Evolutionary conservation across 2,113 vertebrate species (phyloP).

Genomic region (Chlorodrepanis virens): DNA sequence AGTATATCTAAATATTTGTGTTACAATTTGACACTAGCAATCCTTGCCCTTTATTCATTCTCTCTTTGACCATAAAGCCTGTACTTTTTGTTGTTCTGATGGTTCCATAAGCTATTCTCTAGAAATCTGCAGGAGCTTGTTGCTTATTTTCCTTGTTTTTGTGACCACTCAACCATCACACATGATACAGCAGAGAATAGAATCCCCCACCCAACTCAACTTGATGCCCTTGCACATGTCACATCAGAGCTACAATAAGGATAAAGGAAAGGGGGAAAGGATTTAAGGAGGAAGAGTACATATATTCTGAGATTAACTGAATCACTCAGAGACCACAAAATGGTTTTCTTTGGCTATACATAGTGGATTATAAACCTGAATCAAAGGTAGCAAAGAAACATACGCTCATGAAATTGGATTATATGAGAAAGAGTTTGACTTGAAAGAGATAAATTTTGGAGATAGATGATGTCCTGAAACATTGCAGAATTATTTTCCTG

Average conservation of each 20-base stretch:
- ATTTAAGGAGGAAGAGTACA: neutral
- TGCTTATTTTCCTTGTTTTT: neutral
- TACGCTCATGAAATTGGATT: neutral
- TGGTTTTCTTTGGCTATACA: neutral
- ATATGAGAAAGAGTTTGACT: neutral
- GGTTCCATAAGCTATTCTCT: neutral
- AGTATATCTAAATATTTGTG: neutral
- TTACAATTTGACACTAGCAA: neutral
- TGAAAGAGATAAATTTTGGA: neutral
- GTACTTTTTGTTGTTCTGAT: neutral
- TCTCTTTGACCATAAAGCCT: neutral
- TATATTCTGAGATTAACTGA: neutral
- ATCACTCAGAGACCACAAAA: neutral
- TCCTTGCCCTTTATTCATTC: neutral
- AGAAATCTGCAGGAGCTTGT: neutral
- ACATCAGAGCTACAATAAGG: neutral
- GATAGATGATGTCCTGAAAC: neutral
- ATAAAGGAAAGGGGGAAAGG: neutral
- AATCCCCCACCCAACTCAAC: neutral
- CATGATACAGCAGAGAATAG: neutral
- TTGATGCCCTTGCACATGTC: neutral
- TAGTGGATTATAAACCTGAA: neutral
- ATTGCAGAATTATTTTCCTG: slow-evolving; percentile 27
- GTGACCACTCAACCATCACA: neutral
- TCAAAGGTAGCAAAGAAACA: neutral